phyloP scores from a whole-genome alignment of 1,140 invertebrate genomes.

The Drosophila kikkawai region DNA sequence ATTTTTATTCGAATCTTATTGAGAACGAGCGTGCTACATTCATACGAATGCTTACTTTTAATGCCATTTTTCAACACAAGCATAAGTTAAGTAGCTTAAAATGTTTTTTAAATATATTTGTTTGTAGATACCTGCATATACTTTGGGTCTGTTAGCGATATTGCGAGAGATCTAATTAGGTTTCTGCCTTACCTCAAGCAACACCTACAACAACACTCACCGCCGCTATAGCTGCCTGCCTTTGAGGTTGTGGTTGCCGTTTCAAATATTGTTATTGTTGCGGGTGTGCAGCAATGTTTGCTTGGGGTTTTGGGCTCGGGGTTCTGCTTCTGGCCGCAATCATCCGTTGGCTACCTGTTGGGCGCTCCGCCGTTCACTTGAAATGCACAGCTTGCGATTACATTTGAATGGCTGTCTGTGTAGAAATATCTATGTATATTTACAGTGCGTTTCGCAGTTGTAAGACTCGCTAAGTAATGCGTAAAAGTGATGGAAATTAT shows the following conservation, averaged over 20 bases:
- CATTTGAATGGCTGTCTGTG: constrained; percentile 40
- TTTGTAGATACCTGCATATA: constrained; percentile 20
- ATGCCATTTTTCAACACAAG: constrained; percentile 4
- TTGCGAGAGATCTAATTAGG: constrained; percentile 55
- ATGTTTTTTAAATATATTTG: constrained; percentile 26
- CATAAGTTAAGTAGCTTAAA: constrained; percentile 54
- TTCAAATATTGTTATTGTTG: constrained; percentile 20
- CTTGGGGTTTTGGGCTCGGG: constrained; percentile 34
- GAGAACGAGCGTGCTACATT: neutral
- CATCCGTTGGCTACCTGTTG: constrained; percentile 68
- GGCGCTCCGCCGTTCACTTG: constrained; percentile 49
- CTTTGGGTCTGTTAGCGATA: constrained; percentile 6
- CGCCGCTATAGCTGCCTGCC: constrained; percentile 6
- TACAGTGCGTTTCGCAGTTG: constrained; percentile 24
- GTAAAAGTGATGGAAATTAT: neutral
- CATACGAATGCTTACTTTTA: neutral
- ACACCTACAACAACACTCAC: constrained; percentile 1
- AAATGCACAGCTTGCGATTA: constrained; percentile 61
- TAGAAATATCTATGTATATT: constrained; percentile 23
- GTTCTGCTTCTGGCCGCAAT: constrained; percentile 34
- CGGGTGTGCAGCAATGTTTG: constrained; percentile 54
- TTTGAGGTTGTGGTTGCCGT: constrained; percentile 40
- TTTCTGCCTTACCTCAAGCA: constrained; percentile 42
- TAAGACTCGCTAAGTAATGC: neutral
- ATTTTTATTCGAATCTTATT: constrained; percentile 1